These are phyloP conservation scores for Microtus oregoni DNA, from an alignment of 2,113 vertebrate genomes.

Conservation along the genomic window DNA sequence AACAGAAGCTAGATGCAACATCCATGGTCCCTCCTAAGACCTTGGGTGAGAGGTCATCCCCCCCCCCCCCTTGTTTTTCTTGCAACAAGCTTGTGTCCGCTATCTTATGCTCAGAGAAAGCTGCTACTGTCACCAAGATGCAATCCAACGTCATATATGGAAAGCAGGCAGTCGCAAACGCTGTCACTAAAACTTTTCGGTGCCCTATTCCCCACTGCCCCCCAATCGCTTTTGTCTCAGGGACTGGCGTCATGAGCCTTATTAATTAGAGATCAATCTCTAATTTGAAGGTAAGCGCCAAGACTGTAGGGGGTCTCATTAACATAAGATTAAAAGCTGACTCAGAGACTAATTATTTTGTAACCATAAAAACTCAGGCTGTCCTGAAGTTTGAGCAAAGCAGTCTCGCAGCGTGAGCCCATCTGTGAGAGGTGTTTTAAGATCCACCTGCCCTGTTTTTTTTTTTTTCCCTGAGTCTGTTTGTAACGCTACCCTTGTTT, in stretches of 20 bases:
- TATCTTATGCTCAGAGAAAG: neutral
- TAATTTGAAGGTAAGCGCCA: constrained; percentile 83
- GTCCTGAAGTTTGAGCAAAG: constrained; percentile 64
- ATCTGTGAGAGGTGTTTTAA: constrained; percentile 61
- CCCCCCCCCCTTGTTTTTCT: neutral
- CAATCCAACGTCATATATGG: neutral
- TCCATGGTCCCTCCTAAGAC: neutral
- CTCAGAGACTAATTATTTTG: constrained; percentile 84
- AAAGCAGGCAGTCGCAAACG: constrained; percentile 32
- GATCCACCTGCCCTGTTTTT: neutral
- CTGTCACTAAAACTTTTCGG: constrained; percentile 39
- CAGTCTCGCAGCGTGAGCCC: constrained; percentile 33
- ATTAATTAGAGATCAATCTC: constrained; percentile 87
- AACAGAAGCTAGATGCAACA: neutral
- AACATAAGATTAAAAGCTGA: constrained; percentile 83
- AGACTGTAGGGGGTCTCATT: constrained; percentile 83
- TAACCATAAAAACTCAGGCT: constrained; percentile 61
- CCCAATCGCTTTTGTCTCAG: constrained; percentile 72
- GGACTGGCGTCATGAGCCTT: constrained; percentile 76
- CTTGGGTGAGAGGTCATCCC: neutral
- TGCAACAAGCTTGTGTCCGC: neutral
- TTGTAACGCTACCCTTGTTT: neutral
- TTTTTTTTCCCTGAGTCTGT: neutral
- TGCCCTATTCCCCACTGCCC: neutral
- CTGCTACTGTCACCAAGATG: constrained; percentile 10